phyloP scores from a whole-genome alignment of 2,797 vertebrate genomes.

The Borostomias antarcticus region DNA sequence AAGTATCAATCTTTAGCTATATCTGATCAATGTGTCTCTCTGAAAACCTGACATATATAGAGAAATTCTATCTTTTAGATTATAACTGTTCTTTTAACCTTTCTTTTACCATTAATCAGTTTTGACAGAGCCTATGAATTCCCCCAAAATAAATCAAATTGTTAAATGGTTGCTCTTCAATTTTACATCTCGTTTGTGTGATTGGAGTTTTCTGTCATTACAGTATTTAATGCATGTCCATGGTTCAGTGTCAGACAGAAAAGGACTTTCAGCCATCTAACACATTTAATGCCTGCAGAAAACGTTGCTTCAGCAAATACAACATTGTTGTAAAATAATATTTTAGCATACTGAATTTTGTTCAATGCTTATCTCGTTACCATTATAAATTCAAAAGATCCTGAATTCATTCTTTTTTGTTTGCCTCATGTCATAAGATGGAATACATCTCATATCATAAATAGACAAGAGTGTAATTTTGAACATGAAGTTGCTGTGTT shows the following conservation, averaged over 20 bases:
- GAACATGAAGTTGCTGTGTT: no score
- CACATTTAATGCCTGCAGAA: neutral
- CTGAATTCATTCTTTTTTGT: neutral
- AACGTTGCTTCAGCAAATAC: no score
- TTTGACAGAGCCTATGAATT: neutral
- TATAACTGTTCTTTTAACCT: neutral
- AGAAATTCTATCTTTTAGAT: neutral
- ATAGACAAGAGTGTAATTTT: no score
- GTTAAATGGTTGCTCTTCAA: neutral
- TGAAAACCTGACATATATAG: neutral
- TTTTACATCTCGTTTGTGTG: neutral
- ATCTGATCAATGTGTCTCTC: neutral
- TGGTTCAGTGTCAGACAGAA: neutral
- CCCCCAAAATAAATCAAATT: neutral
- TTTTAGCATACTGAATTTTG: neutral
- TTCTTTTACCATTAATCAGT: neutral
- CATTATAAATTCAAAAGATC: neutral
- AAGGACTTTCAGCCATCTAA: no score
- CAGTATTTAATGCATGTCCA: neutral
- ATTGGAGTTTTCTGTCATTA: neutral
- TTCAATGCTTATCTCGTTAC: neutral
- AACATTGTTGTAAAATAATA: neutral
- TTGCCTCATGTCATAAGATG: no score
- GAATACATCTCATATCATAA: no score
- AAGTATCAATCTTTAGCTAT: neutral